A percentile compares a stretch with the other conserved stretches of the same genome.
These are phyloP conservation scores for Gymnothorax javanicus DNA, from an alignment of 2,797 vertebrate species.

Conservation along the genomic window DNA sequence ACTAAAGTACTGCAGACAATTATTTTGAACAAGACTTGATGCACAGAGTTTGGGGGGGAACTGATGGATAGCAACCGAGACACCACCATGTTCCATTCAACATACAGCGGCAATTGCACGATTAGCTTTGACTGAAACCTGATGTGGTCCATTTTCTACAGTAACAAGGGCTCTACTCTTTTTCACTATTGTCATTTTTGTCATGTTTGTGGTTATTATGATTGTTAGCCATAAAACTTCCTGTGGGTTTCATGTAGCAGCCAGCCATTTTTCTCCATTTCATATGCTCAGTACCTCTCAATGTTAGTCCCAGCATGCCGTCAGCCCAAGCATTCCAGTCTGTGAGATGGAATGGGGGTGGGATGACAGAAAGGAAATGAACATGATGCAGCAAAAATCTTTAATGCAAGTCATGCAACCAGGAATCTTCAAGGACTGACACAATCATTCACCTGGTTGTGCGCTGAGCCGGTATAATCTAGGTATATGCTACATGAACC, in stretches of 20 bases:
- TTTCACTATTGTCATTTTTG: background rate
- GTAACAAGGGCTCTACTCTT: background rate
- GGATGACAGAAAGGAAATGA: background rate
- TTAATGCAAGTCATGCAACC: background rate
- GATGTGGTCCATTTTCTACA: background rate
- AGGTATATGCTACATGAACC: background rate
- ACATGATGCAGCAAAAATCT: background rate
- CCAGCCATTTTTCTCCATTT: background rate
- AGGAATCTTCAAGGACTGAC: background rate
- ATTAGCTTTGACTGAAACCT: background rate
- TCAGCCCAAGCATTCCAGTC: background rate
- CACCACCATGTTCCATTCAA: background rate
- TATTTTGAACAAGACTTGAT: too few relatives aligned
- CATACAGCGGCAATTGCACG: background rate
- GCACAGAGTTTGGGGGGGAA: too few relatives aligned
- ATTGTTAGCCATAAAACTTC: background rate
- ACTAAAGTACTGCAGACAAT: background rate
- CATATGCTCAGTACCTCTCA: background rate
- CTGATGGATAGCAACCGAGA: constrained; percentile 21
- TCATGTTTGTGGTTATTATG: background rate
- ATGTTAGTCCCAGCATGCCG: background rate
- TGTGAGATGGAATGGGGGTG: background rate
- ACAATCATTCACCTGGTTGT: background rate
- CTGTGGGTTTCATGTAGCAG: background rate
- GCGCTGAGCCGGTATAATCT: background rate